Evolutionary conservation across 2,888 invertebrate genomes (phyloP).

Genomic region (Mycalesis mineus): DNA sequence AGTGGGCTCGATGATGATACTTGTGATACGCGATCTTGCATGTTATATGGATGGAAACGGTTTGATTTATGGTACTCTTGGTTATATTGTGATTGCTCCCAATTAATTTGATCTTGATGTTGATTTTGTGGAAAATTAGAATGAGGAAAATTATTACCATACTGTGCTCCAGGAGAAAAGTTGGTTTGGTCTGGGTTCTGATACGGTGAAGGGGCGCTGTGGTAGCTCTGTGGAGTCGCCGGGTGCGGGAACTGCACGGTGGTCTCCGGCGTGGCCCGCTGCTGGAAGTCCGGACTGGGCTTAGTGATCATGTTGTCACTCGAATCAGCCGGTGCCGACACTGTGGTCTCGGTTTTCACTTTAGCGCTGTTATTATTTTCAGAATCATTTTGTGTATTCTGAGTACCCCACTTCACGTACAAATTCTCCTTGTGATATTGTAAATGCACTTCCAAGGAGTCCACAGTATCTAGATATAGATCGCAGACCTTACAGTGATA

Average conservation of each 20-base stretch:
- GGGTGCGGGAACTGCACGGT: slow-evolving; percentile 79
- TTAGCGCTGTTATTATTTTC: slow-evolving; percentile 82
- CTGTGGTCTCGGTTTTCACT: slow-evolving; percentile 79
- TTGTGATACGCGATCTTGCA: slow-evolving; percentile 75
- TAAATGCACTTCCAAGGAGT: slow-evolving; percentile 87
- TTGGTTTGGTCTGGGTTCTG: slow-evolving; percentile 79
- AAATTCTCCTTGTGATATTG: slow-evolving; percentile 88
- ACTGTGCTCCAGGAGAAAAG: slow-evolving; percentile 77
- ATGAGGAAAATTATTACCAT: slow-evolving; percentile 69
- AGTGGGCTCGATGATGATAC: slow-evolving; percentile 76
- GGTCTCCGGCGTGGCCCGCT: slow-evolving; percentile 78
- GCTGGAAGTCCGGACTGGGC: slow-evolving; percentile 79
- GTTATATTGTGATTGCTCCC: slow-evolving; percentile 70
- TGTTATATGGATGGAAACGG: slow-evolving; percentile 73
- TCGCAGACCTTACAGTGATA: slow-evolving; percentile 87
- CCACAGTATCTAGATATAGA: slow-evolving; percentile 84
- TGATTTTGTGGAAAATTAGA: slow-evolving; percentile 73
- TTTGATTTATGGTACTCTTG: slow-evolving; percentile 68
- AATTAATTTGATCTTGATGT: slow-evolving; percentile 68
- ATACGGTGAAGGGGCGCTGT: slow-evolving; percentile 82
- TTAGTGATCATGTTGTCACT: slow-evolving; percentile 83
- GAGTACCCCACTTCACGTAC: slow-evolving; percentile 84
- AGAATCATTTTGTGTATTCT: slow-evolving; percentile 76
- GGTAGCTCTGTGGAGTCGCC: slow-evolving; percentile 82
- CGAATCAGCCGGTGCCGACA: slow-evolving; percentile 86